A percentile compares a stretch with the other conserved stretches of the same genome.
phyloP scores from a whole-genome alignment of 2,888 invertebrate species.

The Pheosia gnoma region DNA sequence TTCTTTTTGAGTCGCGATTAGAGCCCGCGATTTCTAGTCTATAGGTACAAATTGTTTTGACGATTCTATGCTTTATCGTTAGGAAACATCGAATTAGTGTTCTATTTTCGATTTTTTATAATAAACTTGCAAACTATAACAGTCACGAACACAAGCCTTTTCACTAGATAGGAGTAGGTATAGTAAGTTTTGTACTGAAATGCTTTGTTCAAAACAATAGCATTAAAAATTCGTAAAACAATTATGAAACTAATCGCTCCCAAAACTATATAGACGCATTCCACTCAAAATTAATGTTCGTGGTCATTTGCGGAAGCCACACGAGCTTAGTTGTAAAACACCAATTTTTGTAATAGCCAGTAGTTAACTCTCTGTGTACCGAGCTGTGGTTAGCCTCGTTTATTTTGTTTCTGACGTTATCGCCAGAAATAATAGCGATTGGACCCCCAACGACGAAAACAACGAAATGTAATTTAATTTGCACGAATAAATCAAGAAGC shows the following conservation, averaged over 20 bases:
- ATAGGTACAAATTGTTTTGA: no score
- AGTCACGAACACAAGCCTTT: no score
- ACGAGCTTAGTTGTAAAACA: conserved; percentile 2
- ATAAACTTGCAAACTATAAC: no score
- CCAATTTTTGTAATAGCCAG: not conserved
- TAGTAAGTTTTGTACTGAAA: no score
- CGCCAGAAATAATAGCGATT: not conserved
- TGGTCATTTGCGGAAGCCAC: not conserved
- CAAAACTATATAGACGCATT: not conserved
- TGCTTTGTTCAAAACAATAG: no score
- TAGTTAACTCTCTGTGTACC: not conserved
- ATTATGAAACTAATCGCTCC: not conserved
- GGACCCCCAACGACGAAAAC: not conserved
- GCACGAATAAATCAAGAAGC: not conserved
- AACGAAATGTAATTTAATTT: conserved; percentile 1
- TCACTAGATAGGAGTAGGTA: no score
- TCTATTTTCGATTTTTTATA: no score
- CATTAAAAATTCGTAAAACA: not conserved
- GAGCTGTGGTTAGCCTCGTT: not conserved
- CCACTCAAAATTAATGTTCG: not conserved
- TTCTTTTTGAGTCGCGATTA: not conserved
- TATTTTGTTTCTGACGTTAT: conserved; percentile 1
- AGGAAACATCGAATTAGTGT: no score
- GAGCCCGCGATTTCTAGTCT: not conserved
- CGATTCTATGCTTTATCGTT: no score